phyloP scores from a whole-genome alignment of 1,140 invertebrate genomes.

The Scaptomyza pallida region DNA sequence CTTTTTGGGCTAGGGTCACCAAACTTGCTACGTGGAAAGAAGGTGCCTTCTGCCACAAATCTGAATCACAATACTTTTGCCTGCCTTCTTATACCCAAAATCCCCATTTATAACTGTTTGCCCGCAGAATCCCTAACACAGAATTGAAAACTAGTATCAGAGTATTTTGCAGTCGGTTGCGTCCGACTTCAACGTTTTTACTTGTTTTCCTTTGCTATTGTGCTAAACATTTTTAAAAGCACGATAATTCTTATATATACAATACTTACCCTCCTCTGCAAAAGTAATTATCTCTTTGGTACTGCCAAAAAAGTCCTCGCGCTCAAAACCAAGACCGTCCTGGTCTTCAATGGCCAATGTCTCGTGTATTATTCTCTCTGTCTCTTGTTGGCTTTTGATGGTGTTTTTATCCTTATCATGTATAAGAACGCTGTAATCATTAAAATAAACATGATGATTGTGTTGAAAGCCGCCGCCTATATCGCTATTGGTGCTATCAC shows the following conservation, averaged over 20 bases:
- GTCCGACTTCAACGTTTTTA: too few relatives aligned
- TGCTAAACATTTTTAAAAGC: too few relatives aligned
- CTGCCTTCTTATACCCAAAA: too few relatives aligned
- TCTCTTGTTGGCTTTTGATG: constrained; percentile 1
- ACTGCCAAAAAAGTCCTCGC: constrained; percentile 90
- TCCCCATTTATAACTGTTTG: too few relatives aligned
- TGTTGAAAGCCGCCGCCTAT: constrained; percentile 31
- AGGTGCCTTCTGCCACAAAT: too few relatives aligned
- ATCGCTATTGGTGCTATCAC: constrained; percentile 46
- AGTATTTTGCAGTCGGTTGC: too few relatives aligned
- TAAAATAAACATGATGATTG: constrained; percentile 65
- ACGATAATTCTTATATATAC: not conserved
- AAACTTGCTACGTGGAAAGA: too few relatives aligned
- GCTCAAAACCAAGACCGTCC: constrained; percentile 84
- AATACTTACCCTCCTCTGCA: constrained; percentile 90
- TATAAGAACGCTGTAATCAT: constrained; percentile 45
- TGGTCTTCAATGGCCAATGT: constrained; percentile 24
- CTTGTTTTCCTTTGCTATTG: too few relatives aligned
- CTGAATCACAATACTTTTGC: too few relatives aligned
- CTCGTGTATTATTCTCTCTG: constrained; percentile 12
- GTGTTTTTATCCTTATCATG: constrained; percentile 22
- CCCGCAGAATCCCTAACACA: too few relatives aligned
- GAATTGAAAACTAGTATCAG: too few relatives aligned
- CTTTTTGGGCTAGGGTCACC: too few relatives aligned
- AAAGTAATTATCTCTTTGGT: constrained; percentile 93